Percentiles rank a stretch among this genome's conserved stretches.
Conservation (phyloP, 1,140 invertebrate genomes). For the Phymastichus coffea region DNA sequence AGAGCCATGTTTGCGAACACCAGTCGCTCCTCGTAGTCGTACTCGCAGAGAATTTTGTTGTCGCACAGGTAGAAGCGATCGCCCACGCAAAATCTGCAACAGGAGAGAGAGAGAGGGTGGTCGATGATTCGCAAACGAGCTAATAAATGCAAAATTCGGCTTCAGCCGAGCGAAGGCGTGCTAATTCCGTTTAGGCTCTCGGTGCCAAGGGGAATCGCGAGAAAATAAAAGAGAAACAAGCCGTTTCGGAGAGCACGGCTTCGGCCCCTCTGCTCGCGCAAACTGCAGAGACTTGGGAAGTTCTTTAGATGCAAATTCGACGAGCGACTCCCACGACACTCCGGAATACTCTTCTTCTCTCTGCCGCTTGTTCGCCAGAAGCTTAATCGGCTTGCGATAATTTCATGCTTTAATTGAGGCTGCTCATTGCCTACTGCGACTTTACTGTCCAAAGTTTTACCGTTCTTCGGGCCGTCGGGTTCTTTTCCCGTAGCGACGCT, state of each 20-base stretch:
- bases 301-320: constrained; percentile 49
- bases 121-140: too few relatives aligned
- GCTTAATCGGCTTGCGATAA: constrained; percentile 22
- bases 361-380: constrained; percentile 8
- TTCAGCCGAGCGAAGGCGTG: constrained; percentile 36
- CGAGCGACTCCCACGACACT: too few relatives aligned
- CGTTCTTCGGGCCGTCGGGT: too few relatives aligned
- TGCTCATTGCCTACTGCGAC: constrained; percentile 4
- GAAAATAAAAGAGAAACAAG: constrained; percentile 47
- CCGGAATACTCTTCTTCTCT: not conserved
- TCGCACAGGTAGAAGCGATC: constrained; percentile 90
- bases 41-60: constrained; percentile 92
- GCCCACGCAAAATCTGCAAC: constrained; percentile 88
- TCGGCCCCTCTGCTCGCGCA: too few relatives aligned
- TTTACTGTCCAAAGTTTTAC: too few relatives aligned
- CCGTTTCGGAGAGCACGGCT: too few relatives aligned
- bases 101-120: not conserved
- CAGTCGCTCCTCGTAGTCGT: constrained; percentile 89
- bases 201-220: constrained; percentile 45
- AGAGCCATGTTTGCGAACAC: constrained; percentile 88
- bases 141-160: not conserved
- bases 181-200: constrained; percentile 47
- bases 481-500: too few relatives aligned
- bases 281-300: constrained; percentile 35
- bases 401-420: constrained; percentile 21